Conservation (phyloP, 2,888 invertebrate genomes). For the Unio delphinus region DNA sequence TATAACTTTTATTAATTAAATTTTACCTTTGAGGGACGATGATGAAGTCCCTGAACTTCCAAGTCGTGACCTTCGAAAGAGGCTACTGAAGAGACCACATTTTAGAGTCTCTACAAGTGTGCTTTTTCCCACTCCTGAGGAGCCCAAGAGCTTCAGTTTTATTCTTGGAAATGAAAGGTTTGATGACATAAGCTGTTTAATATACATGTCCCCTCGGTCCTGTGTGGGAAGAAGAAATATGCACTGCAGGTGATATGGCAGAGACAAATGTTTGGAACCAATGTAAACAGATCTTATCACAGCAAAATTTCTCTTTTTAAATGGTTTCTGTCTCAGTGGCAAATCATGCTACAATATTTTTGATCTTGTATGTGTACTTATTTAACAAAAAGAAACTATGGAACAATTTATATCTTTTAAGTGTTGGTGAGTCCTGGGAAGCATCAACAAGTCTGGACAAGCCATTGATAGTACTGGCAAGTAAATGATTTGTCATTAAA, state of each 20-base stretch:
- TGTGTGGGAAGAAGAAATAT: slow-evolving; percentile 22
- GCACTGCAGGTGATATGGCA: no score
- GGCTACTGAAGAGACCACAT: slow-evolving; percentile 79
- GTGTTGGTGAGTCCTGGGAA: no score
- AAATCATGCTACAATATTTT: no score
- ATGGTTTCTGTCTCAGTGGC: not conserved
- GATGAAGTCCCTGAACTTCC: slow-evolving; percentile 29
- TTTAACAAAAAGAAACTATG: no score
- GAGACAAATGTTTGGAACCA: no score
- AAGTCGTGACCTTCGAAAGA: slow-evolving; percentile 73
- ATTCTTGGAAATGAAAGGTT: slow-evolving; percentile 73
- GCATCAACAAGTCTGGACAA: no score
- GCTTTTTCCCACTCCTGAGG: slow-evolving; percentile 82
- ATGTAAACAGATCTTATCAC: no score
- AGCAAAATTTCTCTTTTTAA: not conserved
- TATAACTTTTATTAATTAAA: not conserved
- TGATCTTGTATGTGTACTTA: no score
- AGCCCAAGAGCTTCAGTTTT: slow-evolving; percentile 81
- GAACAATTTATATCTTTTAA: no score
- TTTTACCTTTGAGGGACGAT: slow-evolving; percentile 12
- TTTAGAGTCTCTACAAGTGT: slow-evolving; percentile 79
- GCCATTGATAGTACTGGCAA: no score
- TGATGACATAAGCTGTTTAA: slow-evolving; percentile 78
- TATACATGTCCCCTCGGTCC: slow-evolving; percentile 74
- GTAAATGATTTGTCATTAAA: no score